Percentiles rank a stretch among this genome's conserved stretches.
These are phyloP conservation scores for Octodon degus DNA, from an alignment of 2,113 vertebrate genomes.

Conservation along the genomic window DNA sequence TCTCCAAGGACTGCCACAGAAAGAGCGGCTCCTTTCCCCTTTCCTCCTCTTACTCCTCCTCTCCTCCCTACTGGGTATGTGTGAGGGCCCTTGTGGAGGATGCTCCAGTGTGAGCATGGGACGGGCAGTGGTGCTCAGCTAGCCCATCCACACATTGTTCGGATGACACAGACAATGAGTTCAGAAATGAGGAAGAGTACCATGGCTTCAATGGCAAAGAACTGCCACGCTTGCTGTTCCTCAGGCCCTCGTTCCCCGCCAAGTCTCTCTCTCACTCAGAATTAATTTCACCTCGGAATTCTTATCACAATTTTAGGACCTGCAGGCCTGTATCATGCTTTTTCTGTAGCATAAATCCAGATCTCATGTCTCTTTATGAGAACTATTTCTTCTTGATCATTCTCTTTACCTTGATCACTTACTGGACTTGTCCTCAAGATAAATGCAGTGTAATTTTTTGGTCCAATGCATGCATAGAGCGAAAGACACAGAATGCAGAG, in stretches of 20 bases:
- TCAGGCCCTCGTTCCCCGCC: not conserved
- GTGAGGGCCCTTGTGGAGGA: not conserved
- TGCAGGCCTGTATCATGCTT: not conserved
- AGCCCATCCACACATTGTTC: not conserved
- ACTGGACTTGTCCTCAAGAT: not conserved
- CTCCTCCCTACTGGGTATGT: not conserved
- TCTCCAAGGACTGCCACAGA: not conserved
- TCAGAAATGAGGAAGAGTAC: not conserved
- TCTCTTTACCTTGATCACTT: not conserved
- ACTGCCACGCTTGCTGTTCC: not conserved
- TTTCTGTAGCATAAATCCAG: not conserved
- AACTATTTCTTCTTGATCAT: not conserved
- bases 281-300: not conserved
- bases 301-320: not conserved
- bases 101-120: fast-evolving
- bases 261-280: not conserved
- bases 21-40: not conserved
- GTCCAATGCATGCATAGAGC: not conserved
- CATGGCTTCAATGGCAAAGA: not conserved
- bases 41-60: not conserved
- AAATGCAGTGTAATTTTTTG: not conserved
- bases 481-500: not conserved
- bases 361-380: not conserved
- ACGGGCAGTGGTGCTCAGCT: not conserved
- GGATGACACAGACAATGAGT: not conserved